Evolutionary conservation across 1,140 invertebrate species (phyloP), one percentile per base, ranked within the genome.

Genomic region (Orchesella cincta): DNA sequence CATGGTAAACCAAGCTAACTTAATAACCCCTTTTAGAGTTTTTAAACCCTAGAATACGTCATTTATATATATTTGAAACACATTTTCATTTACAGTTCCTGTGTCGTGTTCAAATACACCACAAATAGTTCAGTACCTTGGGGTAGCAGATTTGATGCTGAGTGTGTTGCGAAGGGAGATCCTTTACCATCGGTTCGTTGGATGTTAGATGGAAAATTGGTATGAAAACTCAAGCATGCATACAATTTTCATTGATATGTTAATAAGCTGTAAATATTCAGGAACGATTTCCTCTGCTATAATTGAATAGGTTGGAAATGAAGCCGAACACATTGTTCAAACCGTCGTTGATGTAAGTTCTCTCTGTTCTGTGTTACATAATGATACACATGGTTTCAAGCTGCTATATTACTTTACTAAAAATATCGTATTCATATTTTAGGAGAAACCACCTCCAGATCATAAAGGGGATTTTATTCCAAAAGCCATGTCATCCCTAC

Each of bases 1-100:
- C 31, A 62, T 23, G 81, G 81, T 82, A 46, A 23, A 71, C 8
- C 31, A 36, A 31, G 57, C 57, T 16, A 16, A 31, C 31, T 71
- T 71, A 34, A n/a, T n/a, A n/a, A n/a, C n/a, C n/a, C n/a, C n/a
- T n/a, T n/a, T n/a, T n/a, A n/a, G n/a, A n/a, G n/a, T n/a, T n/a
- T n/a, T n/a, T n/a, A n/a, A n/a, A n/a, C n/a, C n/a, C n/a, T n/a
- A n/a, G n/a, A n/a, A n/a, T n/a, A n/a, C n/a, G n/a, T n/a, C n/a
- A n/a, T n/a, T n/a, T n/a, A n/a, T n/a, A n/a, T n/a, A n/a, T n/a
- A n/a, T n/a, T n/a, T n/a, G n/a, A n/a, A n/a, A n/a, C n/a, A n/a
- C n/a, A n/a, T n/a, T n/a, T n/a, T n/a, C n/a, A n/a, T n/a, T 78
- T 77, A 16, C 39, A 82, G 81, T 82, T 75, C 81, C 81, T 5